Base-by-base conservation (phyloP, 2,888 invertebrate species). In the Baccha elongata region DNA sequence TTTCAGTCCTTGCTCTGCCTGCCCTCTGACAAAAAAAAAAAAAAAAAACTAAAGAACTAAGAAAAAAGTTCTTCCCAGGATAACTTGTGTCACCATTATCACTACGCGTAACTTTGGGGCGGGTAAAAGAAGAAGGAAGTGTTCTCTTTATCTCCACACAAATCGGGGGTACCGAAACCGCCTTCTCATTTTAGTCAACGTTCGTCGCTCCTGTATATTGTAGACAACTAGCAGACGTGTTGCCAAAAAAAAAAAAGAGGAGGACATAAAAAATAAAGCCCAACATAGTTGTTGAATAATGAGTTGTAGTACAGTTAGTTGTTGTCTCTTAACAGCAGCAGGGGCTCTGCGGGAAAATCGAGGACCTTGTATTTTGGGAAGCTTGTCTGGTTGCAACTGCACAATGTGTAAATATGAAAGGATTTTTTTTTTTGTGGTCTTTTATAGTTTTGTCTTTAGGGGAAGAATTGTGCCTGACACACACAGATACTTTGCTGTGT, bases 1-100 rank as follows among this genome's bases (percentile, higher is more conserved):
- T 72, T 76, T 67, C 32, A 53, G 42, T 67, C 52, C 42, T 19
- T 37, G 3, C 13, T 50, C 46, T 67, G 42, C 15, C 7, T 13
- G 2, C 15, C 23, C 10, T 11, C 26, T 1, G n/a, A 48, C 26
- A 46, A 21, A 71, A 29, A 35, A 50, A n/a, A 21, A 44, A 64
- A 53, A 32, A 4, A 62, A 37, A 64, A 40, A 35, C 11, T 11
- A 42, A 35, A 37, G 1, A 13, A 55, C 2, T 1, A 7, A 42
- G 10, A 8, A 13, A 26, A 17, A 26, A 13, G 26, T 32, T 42
- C 32, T 50, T 46, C 13, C 21, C 68, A 42, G 72, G 78, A 83
- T 73, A 83, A 83, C 83, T 83, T 68, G 78, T 83, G 83, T 83
- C 83, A 83, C 83, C 62, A 83, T 83, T 83, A 78, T 78, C 72